Base-by-base conservation (phyloP, 2,113 vertebrate genomes). In the Pungitius pungitius region DNA sequence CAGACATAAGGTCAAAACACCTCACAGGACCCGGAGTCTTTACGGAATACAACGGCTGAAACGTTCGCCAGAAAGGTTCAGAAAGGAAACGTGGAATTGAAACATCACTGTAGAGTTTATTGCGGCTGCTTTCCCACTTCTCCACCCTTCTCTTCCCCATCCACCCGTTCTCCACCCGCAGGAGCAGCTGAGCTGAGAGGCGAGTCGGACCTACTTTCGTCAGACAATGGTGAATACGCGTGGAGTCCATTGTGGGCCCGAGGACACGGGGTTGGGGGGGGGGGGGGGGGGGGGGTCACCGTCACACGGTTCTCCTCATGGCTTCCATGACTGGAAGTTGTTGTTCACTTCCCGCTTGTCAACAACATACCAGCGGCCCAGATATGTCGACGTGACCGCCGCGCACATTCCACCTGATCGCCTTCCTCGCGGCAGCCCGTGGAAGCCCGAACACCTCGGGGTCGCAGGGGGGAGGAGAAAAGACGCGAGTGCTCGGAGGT, bases 381-480 rank as follows among this genome's bases (percentile, higher is more conserved):
- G 87, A 84, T 67, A 87, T 82, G 80, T 82, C 83, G 81, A 43
- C 74, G 84, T 83, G 86, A 88, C 81, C 82, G 90, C 89, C 86
- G 89, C 74, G 89, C 88, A 89, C 85, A 89, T 90, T 92, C 87
- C 83, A 82, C 69, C 86, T 83, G 86, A 89, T 83, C 52, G 54
- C 80, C 78, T 87, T 72, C 60, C 58, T 73, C 22, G 33, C 69
- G 52, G 45, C 81, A n/a, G 76, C 80, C 81, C 78, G 84, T 67
- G 80, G 30, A 75, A 11, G 40, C 2, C 58, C 39, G 65, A 67
- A 79, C 61, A 59, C 81, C 43, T 75, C 49, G 2, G 5, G 51
- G 79, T 81, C 83, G 73, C 6, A n/a, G n/a, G n/a, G n/a, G n/a
- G n/a, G 20, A 1, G 49, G 79, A 71, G 77, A 82, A 79, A 88